A percentile compares a stretch with the other conserved stretches of the same genome.
Evolutionary conservation across 2,888 invertebrate genomes (phyloP).

Genomic region (Polyommatus iphigenia): DNA sequence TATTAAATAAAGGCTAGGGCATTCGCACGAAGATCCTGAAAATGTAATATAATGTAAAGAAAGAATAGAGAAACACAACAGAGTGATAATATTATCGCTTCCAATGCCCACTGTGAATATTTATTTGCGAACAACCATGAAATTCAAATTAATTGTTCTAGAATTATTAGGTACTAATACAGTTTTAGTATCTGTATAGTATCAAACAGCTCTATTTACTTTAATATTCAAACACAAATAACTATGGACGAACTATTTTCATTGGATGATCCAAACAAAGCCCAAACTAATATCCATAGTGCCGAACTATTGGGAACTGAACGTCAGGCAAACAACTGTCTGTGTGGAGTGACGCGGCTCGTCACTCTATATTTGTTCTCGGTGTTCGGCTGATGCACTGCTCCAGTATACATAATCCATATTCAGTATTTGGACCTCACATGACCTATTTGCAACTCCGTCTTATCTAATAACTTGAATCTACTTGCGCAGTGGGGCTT

Average conservation of each 20-base stretch:
- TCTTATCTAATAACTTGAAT: neutral
- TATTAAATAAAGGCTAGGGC: no score
- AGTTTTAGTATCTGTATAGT: neutral
- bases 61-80: no score
- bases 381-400: neutral
- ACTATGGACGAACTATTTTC: neutral
- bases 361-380: slow-evolving; percentile 9
- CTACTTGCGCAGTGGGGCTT: neutral
- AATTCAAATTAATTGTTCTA: no score
- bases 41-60: no score
- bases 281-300: slow-evolving; percentile 11
- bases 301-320: slow-evolving; percentile 11
- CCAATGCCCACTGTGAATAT: no score
- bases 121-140: no score
- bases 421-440: slow-evolving; percentile 11
- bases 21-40: no score
- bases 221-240: neutral
- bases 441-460: slow-evolving; percentile 20
- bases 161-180: no score
- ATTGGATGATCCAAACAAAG: slow-evolving; percentile 13
- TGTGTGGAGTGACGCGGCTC: neutral
- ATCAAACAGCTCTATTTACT: neutral
- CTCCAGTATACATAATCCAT: slow-evolving; percentile 13
- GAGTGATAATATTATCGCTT: no score
- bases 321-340: slow-evolving; percentile 15